Percentiles rank a stretch among this genome's conserved stretches.
These are phyloP conservation scores for Dicyrtoma fusca DNA, from an alignment of 2,888 invertebrate genomes.

Conservation along the genomic window DNA sequence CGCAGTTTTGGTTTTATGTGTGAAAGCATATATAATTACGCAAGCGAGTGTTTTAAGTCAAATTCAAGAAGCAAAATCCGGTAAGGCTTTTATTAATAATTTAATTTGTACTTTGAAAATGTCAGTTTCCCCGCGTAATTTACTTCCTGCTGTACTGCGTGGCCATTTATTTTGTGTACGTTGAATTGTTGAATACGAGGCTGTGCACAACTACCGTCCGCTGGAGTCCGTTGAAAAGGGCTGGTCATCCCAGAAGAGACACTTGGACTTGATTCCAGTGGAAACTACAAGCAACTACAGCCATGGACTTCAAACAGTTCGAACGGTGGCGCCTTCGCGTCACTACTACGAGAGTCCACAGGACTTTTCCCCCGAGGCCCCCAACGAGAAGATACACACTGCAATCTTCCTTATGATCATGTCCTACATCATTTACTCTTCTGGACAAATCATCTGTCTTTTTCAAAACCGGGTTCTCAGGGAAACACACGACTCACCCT, in stretches of 20 bases:
- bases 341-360: not conserved
- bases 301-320: too few species aligned
- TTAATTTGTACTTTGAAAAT: too few species aligned
- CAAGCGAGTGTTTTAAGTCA: too few species aligned
- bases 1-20: too few species aligned
- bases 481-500: not conserved
- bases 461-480: slow-evolving; percentile 1
- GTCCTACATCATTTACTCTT: slow-evolving; percentile 26
- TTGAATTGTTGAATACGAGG: slow-evolving; percentile 35
- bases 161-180: slow-evolving; percentile 2
- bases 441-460: slow-evolving; percentile 17
- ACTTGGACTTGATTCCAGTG: too few species aligned
- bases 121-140: slow-evolving; percentile 23
- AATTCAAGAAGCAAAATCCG: too few species aligned
- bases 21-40: too few species aligned
- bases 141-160: slow-evolving; percentile 27
- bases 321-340: not conserved
- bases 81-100: too few species aligned
- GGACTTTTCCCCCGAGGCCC: slow-evolving; percentile 11
- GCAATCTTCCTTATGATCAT: slow-evolving; percentile 21
- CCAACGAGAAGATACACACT: slow-evolving; percentile 1
- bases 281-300: too few species aligned
- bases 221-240: not conserved
- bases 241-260: too few species aligned
- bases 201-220: slow-evolving; percentile 21